A percentile compares a stretch with the other conserved stretches of the same genome.
Evolutionary conservation across 2,888 invertebrate species (phyloP).

Genomic region (Phyllotreta striolata): DNA sequence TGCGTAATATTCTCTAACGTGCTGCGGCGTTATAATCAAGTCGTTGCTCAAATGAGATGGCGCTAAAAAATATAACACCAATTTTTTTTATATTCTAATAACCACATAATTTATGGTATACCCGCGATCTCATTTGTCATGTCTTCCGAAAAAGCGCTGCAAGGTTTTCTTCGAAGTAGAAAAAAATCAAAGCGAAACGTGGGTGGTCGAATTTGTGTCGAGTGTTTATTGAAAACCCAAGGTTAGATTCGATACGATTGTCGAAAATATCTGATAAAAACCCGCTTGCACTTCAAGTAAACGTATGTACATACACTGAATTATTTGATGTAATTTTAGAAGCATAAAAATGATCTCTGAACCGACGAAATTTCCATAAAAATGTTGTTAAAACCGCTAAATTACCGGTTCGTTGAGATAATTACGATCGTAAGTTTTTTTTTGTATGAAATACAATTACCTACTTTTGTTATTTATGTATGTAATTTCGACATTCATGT

Average conservation of each 20-base stretch:
- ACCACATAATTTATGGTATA: neutral
- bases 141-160: conserved; percentile 4
- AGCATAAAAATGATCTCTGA: no score
- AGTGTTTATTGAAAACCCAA: conserved; percentile 11
- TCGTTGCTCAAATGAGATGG: conserved; percentile 60
- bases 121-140: conserved; percentile 5
- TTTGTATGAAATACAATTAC: no score
- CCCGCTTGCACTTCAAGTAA: neutral
- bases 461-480: no score
- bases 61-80: conserved; percentile 46
- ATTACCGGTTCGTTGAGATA: no score
- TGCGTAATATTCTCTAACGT: conserved; percentile 56
- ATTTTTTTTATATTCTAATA: neutral
- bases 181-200: neutral
- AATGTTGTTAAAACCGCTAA: no score
- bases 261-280: conserved; percentile 7
- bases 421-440: no score
- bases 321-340: no score
- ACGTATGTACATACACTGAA: no score
- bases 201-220: neutral
- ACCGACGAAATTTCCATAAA: no score
- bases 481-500: no score
- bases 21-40: conserved; percentile 56
- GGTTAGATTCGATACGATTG: conserved; percentile 8
- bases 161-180: neutral